Conservation (phyloP, 2,888 invertebrate species). For the Vanessa cardui region DNA sequence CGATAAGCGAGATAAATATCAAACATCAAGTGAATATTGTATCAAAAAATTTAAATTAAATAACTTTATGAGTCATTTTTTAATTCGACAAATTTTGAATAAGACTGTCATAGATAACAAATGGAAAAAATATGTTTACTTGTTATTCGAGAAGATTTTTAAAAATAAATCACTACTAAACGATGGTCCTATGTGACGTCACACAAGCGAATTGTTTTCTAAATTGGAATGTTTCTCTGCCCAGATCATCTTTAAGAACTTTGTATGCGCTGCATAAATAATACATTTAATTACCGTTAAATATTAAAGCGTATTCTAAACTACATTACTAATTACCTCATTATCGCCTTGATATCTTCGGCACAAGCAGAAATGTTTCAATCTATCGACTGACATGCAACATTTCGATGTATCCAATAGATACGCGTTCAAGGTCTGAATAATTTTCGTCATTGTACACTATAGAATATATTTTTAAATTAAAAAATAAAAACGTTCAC, state of each 20-base stretch:
- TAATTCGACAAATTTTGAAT: too few relatives aligned
- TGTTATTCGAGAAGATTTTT: too few relatives aligned
- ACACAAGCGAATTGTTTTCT: too few relatives aligned
- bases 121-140: too few relatives aligned
- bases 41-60: not conserved
- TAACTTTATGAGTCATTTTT: too few relatives aligned
- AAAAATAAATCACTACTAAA: too few relatives aligned
- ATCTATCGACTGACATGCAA: conserved; percentile 67
- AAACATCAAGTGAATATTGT: not conserved
- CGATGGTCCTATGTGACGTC: too few relatives aligned
- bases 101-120: too few relatives aligned
- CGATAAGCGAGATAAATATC: conserved; percentile 27
- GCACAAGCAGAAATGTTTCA: conserved; percentile 75
- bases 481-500: conserved; percentile 26
- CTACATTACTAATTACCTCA: conserved; percentile 57
- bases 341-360: conserved; percentile 63
- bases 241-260: too few relatives aligned
- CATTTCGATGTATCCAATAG: conserved; percentile 70
- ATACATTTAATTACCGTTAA: not conserved
- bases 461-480: conserved; percentile 7
- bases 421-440: conserved; percentile 69
- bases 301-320: not conserved
- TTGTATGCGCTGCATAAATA: too few relatives aligned
- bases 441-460: conserved; percentile 63
- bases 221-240: too few relatives aligned